Evolutionary conservation across 2,797 vertebrate genomes (phyloP).

Genomic region (Artibeus lituratus): DNA sequence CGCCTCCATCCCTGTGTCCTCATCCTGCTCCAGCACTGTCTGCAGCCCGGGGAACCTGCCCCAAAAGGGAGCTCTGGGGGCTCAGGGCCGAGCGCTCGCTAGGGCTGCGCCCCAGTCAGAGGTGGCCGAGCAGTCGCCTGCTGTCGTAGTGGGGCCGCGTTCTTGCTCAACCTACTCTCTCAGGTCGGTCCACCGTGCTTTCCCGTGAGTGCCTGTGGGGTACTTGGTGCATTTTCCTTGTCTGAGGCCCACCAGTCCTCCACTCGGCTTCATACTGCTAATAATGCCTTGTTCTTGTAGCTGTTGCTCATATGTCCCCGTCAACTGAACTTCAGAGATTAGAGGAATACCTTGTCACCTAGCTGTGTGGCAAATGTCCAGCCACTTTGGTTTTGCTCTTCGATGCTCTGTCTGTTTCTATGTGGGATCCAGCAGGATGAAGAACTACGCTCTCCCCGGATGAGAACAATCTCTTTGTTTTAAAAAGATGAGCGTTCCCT

Average conservation of each 20-base stretch:
- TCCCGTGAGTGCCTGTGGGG: not conserved
- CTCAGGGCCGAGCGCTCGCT: fast-evolving
- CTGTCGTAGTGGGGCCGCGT: too few relatives aligned
- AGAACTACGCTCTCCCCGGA: not conserved
- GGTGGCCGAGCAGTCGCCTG: not conserved
- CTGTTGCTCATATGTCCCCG: too few relatives aligned
- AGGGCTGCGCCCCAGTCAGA: not conserved
- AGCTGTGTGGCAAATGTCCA: not conserved
- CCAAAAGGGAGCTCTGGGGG: too few relatives aligned
- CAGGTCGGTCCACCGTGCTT: fast-evolving
- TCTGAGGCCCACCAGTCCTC: not conserved
- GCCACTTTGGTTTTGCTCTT: not conserved
- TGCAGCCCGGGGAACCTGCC: not conserved
- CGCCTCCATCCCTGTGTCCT: not conserved
- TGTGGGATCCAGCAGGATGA: not conserved
- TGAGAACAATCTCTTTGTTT: not conserved
- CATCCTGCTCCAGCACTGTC: not conserved
- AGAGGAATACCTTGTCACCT: not conserved
- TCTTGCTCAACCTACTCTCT: not conserved
- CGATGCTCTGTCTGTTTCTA: not conserved
- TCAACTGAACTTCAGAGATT: not conserved
- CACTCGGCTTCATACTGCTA: not conserved
- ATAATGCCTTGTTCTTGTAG: not conserved
- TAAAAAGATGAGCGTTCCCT: not conserved
- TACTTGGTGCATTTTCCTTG: not conserved